phyloP scores from a whole-genome alignment of 1,140 invertebrate genomes.

The Drosophila rufa region DNA sequence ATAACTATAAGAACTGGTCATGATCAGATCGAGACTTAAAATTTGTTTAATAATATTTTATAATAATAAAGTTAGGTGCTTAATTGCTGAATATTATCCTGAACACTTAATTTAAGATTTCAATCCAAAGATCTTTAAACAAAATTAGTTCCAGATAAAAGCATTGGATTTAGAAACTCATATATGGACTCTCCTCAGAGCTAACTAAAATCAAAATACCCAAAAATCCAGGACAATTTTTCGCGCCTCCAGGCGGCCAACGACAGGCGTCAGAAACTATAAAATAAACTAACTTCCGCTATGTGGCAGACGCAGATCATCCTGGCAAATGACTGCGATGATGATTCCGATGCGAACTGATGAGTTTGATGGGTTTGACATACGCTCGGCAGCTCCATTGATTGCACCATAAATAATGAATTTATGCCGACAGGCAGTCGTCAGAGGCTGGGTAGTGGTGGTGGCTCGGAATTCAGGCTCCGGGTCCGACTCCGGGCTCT shows the following conservation, averaged over 20 bases:
- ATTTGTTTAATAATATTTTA: too few relatives aligned
- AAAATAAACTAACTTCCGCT: slow-evolving; percentile 85
- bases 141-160: too few relatives aligned
- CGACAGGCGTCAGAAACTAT: slow-evolving; percentile 74
- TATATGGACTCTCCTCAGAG: too few relatives aligned
- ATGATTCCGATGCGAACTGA: slow-evolving; percentile 64
- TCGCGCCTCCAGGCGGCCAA: slow-evolving; percentile 52
- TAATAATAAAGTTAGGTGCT: too few relatives aligned
- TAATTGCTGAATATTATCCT: too few relatives aligned
- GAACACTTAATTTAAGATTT: too few relatives aligned
- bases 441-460: slow-evolving; percentile 57
- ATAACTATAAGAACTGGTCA: too few relatives aligned
- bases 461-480: slow-evolving; percentile 14
- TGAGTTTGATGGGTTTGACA: slow-evolving; percentile 84
- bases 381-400: slow-evolving; percentile 83
- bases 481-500: slow-evolving; percentile 37
- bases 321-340: slow-evolving; percentile 66
- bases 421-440: slow-evolving; percentile 84
- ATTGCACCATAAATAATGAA: slow-evolving; percentile 85
- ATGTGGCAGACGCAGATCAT: slow-evolving; percentile 34
- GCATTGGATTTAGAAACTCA: too few relatives aligned
- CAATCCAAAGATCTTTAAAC: too few relatives aligned
- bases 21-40: too few relatives aligned
- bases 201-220: background rate
- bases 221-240: slow-evolving; percentile 47